Percentiles rank a stretch among this genome's conserved stretches.
Evolutionary conservation across 2,888 invertebrate species (phyloP).

Genomic region (Apantesis nais): DNA sequence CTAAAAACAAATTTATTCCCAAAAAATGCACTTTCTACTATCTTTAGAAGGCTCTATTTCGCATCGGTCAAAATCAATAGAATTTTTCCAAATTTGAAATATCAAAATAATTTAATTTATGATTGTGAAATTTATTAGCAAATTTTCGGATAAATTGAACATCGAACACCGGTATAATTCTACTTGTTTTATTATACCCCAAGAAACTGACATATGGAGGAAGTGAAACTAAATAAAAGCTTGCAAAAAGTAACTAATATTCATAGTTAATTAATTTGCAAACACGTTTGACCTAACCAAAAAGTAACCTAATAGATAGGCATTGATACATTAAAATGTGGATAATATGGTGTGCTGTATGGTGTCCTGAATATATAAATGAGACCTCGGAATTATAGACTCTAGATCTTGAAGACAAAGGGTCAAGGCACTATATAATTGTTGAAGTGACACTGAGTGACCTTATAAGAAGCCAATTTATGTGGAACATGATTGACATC

Average conservation of each 20-base stretch:
- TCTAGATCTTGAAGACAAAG: slow-evolving; percentile 36
- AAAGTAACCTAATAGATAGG: slow-evolving; percentile 40
- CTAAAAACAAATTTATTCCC: too few species aligned
- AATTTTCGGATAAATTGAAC: background rate
- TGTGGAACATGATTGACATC: slow-evolving; percentile 13
- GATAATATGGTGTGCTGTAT: slow-evolving; percentile 43
- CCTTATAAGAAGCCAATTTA: slow-evolving; percentile 7
- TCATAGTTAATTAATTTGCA: slow-evolving; percentile 23
- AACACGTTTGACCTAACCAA: slow-evolving; percentile 53
- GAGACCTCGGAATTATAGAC: slow-evolving; percentile 35
- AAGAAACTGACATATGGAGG: background rate
- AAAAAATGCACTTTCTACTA: too few species aligned
- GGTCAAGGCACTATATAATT: slow-evolving; percentile 35
- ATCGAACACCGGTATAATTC: background rate
- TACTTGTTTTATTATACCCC: background rate
- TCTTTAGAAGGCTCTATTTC: too few species aligned
- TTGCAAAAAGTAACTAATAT: slow-evolving; percentile 31
- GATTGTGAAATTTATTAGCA: too few species aligned
- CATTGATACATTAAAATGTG: slow-evolving; percentile 20
- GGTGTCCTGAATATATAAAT: slow-evolving; percentile 58
- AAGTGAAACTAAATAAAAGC: background rate
- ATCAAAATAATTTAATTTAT: background rate
- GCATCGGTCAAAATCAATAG: too few species aligned
- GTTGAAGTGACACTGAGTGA: slow-evolving; percentile 17
- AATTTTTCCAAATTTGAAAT: too few species aligned